Base-by-base conservation (phyloP, 2,888 invertebrate species). In the Diplolepis rosae region DNA sequence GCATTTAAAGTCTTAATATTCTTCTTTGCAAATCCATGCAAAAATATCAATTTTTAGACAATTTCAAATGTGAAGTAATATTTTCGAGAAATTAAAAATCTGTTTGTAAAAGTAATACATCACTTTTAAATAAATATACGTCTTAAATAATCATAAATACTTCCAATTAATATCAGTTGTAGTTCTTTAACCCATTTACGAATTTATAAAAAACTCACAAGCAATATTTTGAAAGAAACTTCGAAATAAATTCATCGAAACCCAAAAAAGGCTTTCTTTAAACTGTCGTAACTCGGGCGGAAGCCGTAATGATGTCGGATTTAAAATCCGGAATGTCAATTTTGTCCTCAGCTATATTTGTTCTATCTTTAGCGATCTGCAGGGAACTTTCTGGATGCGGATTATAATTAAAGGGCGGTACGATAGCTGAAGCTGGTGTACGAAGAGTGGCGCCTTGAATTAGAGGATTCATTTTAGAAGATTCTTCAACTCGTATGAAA, bases 321-420 rank as follows among this genome's bases (percentile, higher is more conserved):
- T 75, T 79, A 30, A 78, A 76, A 71, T 75, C 74, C 42, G 80
- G 70, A 24, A 45, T 71, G n/a, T 73, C 77, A 30, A 66, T 68
- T 13, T 80, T 77, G 13, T 77, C 73, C 9, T 48, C 48, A 48
- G 73, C n/a, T 42, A 24, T n/a, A n/a, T n/a, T n/a, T n/a, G n/a
- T 68, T 51, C 45, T 68, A 15, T 73, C 77, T 73, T 76, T 76
- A 76, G 70, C 71, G 65, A 51, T 66, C 30, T 73, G 73, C 28
- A 45, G 68, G 48, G 30, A 80, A 80, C 84, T 65, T 69, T 82
- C 83, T 70, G 72, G 77, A 42, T 77, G 81, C 5, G 90, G 90
- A 65, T 87, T 90, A 75, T 90, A 90, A 77, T 90, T 90, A 75
- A 90, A 90, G 0, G 90, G 90, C 18, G 89, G 85, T 27, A 90